Percentiles rank a stretch among this genome's conserved stretches.
Evolutionary conservation across 2,113 vertebrate species (phyloP).

Genomic region (Muntiacus muntjak): DNA sequence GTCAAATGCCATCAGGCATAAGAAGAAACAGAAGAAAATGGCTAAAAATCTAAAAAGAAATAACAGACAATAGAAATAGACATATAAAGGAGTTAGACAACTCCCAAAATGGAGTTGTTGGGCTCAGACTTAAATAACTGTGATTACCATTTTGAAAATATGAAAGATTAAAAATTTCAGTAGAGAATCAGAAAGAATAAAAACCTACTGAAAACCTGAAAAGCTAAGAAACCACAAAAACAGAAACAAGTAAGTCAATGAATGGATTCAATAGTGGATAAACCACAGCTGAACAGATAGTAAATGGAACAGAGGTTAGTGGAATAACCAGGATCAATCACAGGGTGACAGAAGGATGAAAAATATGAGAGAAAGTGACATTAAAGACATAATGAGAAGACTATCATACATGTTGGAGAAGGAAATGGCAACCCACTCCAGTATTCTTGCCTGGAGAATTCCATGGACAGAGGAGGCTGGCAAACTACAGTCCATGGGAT

Average conservation of each 20-base stretch:
- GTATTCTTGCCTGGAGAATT: background rate
- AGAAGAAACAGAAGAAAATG: background rate
- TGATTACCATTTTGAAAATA: background rate
- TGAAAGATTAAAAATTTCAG: constrained; percentile 35
- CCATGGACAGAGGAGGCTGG: background rate
- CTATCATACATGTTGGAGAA: background rate
- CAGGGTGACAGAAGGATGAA: background rate
- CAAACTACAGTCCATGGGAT: background rate
- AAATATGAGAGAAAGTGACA: background rate
- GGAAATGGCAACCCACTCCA: background rate
- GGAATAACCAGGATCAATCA: background rate
- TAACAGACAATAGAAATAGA: background rate
- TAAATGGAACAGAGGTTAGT: background rate
- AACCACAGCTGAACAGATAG: background rate
- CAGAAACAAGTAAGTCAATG: constrained; percentile 8
- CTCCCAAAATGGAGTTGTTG: background rate
- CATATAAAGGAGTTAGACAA: background rate
- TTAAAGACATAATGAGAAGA: background rate
- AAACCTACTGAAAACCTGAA: background rate
- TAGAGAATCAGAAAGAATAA: constrained; percentile 8
- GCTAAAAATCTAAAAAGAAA: constrained; percentile 19
- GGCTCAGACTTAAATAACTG: background rate
- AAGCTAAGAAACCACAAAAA: background rate
- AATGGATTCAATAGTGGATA: background rate
- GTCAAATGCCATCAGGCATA: background rate